Evolutionary conservation across 2,797 vertebrate species (phyloP).

Genomic region (Dendrocincla fuliginosa): DNA sequence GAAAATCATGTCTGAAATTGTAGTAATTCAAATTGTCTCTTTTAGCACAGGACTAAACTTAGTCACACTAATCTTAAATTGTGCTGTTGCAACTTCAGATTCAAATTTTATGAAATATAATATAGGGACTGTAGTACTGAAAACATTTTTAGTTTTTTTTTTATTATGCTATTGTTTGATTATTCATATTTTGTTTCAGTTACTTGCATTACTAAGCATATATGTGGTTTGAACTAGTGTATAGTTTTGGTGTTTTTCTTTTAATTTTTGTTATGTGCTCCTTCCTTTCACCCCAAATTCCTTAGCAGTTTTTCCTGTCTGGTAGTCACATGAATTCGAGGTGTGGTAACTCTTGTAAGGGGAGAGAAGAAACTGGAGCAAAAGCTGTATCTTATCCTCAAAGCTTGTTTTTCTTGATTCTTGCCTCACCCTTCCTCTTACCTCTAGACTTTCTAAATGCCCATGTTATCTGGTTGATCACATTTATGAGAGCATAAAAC

Average conservation of each 20-base stretch:
- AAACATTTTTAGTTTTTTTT: not conserved
- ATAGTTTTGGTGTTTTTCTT: accelerated
- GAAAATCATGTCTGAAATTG: not conserved
- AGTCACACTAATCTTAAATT: not conserved
- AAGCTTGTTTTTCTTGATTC: not conserved
- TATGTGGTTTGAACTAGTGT: not conserved
- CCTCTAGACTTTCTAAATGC: not conserved
- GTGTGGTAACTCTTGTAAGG: not conserved
- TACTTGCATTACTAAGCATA: not conserved
- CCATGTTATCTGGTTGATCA: not conserved
- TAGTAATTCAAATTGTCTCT: not conserved
- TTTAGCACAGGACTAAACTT: not conserved
- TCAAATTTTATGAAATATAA: not conserved
- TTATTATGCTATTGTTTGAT: not conserved
- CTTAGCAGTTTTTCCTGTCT: not conserved
- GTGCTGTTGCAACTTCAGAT: not conserved
- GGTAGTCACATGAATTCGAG: not conserved
- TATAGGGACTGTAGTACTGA: not conserved
- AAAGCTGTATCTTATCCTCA: not conserved
- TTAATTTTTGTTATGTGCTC: not conserved
- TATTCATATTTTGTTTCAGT: not conserved
- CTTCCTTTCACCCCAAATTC: not conserved
- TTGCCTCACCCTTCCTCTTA: not conserved
- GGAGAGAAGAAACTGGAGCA: not conserved
- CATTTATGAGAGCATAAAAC: not conserved